Evolutionary conservation across 2,797 vertebrate species (phyloP), one percentile per base, ranked within the genome.

Genomic region (Silurus aristotelis): DNA sequence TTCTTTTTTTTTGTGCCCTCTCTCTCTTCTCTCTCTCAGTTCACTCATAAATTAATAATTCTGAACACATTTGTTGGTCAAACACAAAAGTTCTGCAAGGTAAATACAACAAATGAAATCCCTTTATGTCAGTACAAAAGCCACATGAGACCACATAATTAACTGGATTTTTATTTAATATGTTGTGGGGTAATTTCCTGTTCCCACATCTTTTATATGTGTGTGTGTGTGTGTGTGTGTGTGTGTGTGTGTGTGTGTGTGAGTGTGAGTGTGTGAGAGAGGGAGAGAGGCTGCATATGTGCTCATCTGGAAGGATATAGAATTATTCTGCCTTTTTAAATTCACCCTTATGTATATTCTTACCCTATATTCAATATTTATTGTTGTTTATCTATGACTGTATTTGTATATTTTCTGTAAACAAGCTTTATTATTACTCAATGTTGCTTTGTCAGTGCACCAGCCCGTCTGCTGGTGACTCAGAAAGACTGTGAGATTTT

Each of bases 301-400:
- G 31, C 61, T 38, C 52, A 27, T 66, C 58, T 80, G 75, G 6
- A n/a, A 20, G n/a, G 27, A 19, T 13, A 17, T 19, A 8, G 9
- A 14, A 19, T 66, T n/a, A 17, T 55, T 63, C 19, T 66, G 19
- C 58, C 22, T 64, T 38, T 66, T 66, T 13, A 43, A 46, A 82
- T 81, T 82, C 70, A 15, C 19, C 70, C 79, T 75, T 61, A 31
- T 31, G 7, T 75, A 43, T 76, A 6, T 58, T 73, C 20, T 85
- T 38, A 78, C 60, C 14, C 75, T 76, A 31, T 43, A 31, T 48
- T 56, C 56, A 84, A 78, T 61, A n/a, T 70, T 31, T 82, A 22
- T 22, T 56, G 25, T 31, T 31, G 48, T 80, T 80, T 67, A 46
- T 58, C 22, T 76, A 22, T 60, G 13, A 58, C n/a, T 7, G 12